A percentile compares a stretch with the other conserved stretches of the same genome.
Evolutionary conservation across 2,888 invertebrate species (phyloP).

Genomic region (Lasioglossum leucozonium): DNA sequence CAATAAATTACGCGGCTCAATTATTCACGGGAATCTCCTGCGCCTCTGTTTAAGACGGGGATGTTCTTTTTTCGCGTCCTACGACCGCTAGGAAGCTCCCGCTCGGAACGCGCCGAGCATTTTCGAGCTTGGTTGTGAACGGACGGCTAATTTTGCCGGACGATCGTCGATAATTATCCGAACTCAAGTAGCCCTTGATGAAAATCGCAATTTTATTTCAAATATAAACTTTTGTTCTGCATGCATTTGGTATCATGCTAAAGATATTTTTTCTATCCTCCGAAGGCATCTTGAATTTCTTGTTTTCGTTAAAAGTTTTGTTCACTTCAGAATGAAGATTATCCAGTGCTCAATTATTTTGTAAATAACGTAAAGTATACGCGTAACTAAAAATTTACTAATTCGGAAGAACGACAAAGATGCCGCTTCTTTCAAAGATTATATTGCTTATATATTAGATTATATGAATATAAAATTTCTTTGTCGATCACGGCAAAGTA

Average conservation of each 20-base stretch:
- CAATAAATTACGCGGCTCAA: conserved; percentile 83
- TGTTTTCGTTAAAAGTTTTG: not conserved
- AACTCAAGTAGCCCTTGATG: not conserved
- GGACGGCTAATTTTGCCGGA: not conserved
- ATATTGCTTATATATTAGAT: too few relatives aligned
- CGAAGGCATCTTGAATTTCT: not conserved
- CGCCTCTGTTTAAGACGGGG: conserved; percentile 69
- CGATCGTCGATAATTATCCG: not conserved
- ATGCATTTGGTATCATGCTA: too few relatives aligned
- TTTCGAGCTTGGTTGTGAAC: not conserved
- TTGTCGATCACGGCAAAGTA: not conserved
- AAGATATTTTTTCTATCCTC: not conserved
- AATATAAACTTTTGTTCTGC: not conserved
- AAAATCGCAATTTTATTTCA: not conserved
- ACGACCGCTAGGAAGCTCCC: not conserved
- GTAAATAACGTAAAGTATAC: too few relatives aligned
- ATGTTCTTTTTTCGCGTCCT: conserved; percentile 34
- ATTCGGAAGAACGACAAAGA: not conserved
- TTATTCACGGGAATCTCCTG: conserved; percentile 82
- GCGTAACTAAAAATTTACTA: not conserved
- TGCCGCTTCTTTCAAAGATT: not conserved
- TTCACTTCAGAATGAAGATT: not conserved
- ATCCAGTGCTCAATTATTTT: not conserved
- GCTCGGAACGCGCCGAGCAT: not conserved
- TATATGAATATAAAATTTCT: not conserved